These are phyloP conservation scores for Cynopterus sphinx DNA, from an alignment of 2,797 vertebrate genomes.

Conservation along the genomic window DNA sequence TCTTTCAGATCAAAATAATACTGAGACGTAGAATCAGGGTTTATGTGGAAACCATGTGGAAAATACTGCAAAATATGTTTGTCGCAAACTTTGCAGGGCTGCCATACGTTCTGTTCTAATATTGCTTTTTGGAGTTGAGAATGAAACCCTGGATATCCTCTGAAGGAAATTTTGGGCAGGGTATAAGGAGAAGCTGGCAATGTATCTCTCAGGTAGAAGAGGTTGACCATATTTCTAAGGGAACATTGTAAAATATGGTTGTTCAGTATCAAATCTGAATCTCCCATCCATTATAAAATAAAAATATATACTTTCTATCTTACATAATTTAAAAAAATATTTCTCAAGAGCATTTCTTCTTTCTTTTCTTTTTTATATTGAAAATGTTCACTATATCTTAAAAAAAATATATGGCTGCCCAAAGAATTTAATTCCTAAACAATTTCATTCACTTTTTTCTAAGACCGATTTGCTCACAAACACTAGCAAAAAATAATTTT, in stretches of 20 bases:
- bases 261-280: neutral
- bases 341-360: no score
- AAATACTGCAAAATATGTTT: neutral
- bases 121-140: neutral
- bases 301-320: no score
- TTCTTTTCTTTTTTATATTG: no score
- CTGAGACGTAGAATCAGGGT: neutral
- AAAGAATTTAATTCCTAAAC: slow-evolving; percentile 26
- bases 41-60: neutral
- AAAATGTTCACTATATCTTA: no score
- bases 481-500: neutral
- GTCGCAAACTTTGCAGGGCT: neutral
- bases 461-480: slow-evolving; percentile 8
- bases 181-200: neutral
- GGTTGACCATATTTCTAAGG: neutral
- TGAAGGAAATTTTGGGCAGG: neutral
- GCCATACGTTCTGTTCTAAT: neutral
- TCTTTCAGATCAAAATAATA: slow-evolving; percentile 18
- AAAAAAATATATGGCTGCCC: neutral
- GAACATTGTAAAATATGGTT: neutral
- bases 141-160: neutral
- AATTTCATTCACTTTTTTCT: neutral
- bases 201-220: neutral
- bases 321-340: no score
- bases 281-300: no score